Conservation (phyloP, 92 coral and sea anemone species). For the Micromussa lordhowensis region DNA sequence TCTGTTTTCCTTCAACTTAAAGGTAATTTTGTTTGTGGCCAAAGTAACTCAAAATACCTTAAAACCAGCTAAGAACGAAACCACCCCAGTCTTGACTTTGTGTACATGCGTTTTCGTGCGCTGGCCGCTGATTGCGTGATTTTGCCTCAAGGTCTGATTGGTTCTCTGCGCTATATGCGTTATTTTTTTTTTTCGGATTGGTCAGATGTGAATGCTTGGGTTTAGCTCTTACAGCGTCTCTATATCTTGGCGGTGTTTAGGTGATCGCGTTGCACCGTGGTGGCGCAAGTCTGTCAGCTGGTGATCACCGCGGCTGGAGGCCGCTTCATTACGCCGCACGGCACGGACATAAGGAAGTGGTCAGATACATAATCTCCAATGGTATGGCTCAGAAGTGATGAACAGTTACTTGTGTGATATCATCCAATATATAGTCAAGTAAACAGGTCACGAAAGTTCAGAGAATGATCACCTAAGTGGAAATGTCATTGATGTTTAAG, state of each 20-base stretch:
- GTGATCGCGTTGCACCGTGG: slow-evolving; percentile 78
- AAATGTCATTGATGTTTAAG: neutral
- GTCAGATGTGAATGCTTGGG: neutral
- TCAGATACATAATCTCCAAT: slow-evolving; percentile 90
- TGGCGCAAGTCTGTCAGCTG: slow-evolving; percentile 83
- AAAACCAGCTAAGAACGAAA: too few species aligned
- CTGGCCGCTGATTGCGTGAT: neutral
- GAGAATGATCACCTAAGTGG: neutral
- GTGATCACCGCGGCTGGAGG: slow-evolving; percentile 94
- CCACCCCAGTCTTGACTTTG: too few species aligned
- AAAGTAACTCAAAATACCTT: too few species aligned
- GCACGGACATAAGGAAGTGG: slow-evolving; percentile 85
- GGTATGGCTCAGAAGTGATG: slow-evolving; percentile 62
- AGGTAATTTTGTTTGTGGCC: too few species aligned
- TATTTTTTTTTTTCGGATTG: neutral
- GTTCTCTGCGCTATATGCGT: too few species aligned
- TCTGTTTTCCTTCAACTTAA: too few species aligned
- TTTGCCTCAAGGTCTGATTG: too few species aligned
- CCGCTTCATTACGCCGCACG: slow-evolving; percentile 98
- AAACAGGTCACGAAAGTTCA: neutral
- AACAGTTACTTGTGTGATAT: neutral
- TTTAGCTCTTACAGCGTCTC: neutral
- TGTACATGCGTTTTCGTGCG: neutral
- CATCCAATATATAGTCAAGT: neutral
- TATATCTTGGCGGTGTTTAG: slow-evolving; percentile 37